These are phyloP conservation scores for Pammene fasciana DNA, from an alignment of 2,888 invertebrate species.

Conservation along the genomic window DNA sequence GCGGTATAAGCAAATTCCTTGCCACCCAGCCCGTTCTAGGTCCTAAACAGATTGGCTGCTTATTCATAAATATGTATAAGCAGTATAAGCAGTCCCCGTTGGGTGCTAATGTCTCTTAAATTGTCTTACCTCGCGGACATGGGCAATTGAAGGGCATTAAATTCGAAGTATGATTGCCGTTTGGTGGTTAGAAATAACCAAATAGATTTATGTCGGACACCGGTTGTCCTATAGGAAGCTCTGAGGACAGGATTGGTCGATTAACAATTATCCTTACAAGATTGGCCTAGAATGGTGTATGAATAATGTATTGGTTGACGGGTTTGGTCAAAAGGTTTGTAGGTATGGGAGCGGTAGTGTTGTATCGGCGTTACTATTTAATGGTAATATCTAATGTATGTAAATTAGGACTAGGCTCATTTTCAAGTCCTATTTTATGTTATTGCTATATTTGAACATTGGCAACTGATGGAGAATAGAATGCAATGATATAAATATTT, in stretches of 20 bases:
- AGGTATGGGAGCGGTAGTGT: constrained; percentile 12
- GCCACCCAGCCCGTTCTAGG: constrained; percentile 55
- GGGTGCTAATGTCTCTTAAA: constrained; percentile 71
- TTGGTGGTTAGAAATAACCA: constrained; percentile 60
- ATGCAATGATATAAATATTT: no score
- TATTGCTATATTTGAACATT: no score
- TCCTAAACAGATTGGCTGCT: constrained; percentile 62
- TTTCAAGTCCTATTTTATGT: background rate
- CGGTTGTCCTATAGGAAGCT: constrained; percentile 47
- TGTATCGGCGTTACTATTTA: background rate
- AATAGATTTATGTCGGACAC: constrained; percentile 61
- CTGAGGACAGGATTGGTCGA: constrained; percentile 34
- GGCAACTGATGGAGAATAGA: no score
- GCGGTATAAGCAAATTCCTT: constrained; percentile 49
- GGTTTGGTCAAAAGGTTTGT: constrained; percentile 24
- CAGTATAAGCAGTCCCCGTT: constrained; percentile 64
- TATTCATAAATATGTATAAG: constrained; percentile 74
- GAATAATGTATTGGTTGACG: constrained; percentile 41
- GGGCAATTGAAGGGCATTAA: constrained; percentile 66
- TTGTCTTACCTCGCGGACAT: constrained; percentile 64
- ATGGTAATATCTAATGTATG: background rate
- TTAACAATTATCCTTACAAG: constrained; percentile 42
- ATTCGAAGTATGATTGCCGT: constrained; percentile 65
- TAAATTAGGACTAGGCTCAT: background rate
- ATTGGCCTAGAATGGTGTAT: constrained; percentile 40